Conservation (phyloP, 2,113 vertebrate species). For the Mungos mungo region DNA sequence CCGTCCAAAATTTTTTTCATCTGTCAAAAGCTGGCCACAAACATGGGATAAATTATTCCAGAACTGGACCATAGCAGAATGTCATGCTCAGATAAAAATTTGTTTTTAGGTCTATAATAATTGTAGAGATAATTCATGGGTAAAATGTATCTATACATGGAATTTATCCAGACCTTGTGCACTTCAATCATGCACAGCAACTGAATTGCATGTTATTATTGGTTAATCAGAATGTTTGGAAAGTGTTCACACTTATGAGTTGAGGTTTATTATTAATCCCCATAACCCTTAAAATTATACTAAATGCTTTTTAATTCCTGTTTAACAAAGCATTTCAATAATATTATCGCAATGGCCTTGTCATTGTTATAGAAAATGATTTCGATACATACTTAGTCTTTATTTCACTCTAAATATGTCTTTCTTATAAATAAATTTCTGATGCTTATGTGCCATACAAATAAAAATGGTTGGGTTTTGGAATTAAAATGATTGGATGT, state of each 20-base stretch:
- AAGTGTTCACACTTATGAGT: neutral
- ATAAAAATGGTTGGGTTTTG: neutral
- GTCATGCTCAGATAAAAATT: neutral
- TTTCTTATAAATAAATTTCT: neutral
- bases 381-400: neutral
- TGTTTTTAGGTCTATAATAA: neutral
- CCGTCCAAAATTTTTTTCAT: neutral
- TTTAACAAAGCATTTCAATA: neutral
- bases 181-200: neutral
- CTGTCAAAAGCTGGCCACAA: neutral
- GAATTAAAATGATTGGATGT: neutral
- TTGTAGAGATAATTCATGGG: neutral
- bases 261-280: neutral
- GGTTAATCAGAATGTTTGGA: neutral
- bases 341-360: neutral
- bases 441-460: neutral
- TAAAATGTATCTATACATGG: neutral
- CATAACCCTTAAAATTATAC: neutral
- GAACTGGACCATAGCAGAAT: neutral
- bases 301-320: neutral
- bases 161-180: neutral
- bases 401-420: neutral
- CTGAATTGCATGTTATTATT: neutral
- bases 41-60: conserved; percentile 28
- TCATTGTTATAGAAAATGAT: neutral